A percentile compares a stretch with the other conserved stretches of the same genome.
These are phyloP conservation scores for Ceriagrion tenellum DNA, from an alignment of 2,888 invertebrate genomes.

Conservation along the genomic window DNA sequence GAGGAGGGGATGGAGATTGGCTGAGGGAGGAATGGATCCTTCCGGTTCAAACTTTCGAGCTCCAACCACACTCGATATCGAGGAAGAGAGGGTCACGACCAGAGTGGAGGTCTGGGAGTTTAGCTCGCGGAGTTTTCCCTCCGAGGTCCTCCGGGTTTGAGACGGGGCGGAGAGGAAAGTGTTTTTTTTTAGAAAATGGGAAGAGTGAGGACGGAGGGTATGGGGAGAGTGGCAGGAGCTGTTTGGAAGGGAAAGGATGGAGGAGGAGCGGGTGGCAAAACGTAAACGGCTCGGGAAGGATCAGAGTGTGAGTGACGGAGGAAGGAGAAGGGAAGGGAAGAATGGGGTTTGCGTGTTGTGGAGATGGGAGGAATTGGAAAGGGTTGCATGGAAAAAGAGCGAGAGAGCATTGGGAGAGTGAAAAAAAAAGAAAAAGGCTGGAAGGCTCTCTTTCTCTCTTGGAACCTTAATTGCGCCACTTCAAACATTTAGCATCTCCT, in stretches of 20 bases:
- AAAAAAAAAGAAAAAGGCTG: not conserved
- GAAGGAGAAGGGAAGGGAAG: not conserved
- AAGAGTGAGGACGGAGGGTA: not conserved
- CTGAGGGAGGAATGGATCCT: not conserved
- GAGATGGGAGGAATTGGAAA: not conserved
- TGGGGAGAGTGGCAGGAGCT: not conserved
- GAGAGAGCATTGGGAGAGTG: not conserved
- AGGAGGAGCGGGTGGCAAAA: not conserved
- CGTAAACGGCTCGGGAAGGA: not conserved
- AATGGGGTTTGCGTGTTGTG: no score
- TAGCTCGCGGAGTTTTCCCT: not conserved
- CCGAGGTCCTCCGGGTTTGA: not conserved
- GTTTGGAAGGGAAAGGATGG: not conserved
- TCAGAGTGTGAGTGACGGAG: not conserved
- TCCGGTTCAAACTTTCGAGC: slow-evolving; percentile 21
- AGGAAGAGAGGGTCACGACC: not conserved
- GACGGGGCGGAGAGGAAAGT: not conserved
- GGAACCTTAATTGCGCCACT: slow-evolving; percentile 63
- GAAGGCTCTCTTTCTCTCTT: not conserved
- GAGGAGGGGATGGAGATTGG: not conserved
- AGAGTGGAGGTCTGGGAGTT: not conserved
- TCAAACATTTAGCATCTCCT: slow-evolving; percentile 53
- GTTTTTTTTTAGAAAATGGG: not conserved
- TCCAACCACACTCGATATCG: slow-evolving; percentile 19
- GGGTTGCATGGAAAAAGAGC: not conserved